Evolutionary conservation across 2,797 vertebrate genomes (phyloP), one percentile per base, ranked within the genome.

Genomic region (Enoplosus armatus): DNA sequence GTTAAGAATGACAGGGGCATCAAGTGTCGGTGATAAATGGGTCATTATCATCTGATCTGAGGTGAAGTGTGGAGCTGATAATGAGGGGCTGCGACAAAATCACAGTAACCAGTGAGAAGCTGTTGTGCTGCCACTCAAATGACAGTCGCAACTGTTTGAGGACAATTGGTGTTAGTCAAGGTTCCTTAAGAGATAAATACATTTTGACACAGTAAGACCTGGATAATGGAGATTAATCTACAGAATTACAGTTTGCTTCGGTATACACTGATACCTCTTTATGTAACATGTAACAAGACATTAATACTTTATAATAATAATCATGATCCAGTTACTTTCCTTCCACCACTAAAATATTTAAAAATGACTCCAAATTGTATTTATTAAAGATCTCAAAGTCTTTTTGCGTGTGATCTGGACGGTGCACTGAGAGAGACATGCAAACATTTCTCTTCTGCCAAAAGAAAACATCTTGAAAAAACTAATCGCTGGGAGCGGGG

Each of bases 31-130:
- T 83, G 86, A 87, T 95, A 95, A 96, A 95, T 93, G 91, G 91
- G 86, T 95, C 86, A 93, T 95, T 95, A 95, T 85, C 92, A 93
- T 94, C 80, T 82, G 90, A 93, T 92, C 89, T 89, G 54, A 92
- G 90, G 89, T 83, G 90, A 90, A 89, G 87, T 90, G 89, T 92
- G 90, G 89, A 82, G 37, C 89, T 82, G 80, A 90, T 93, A 94
- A 94, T 93, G 90, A 94, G 86, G 16, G 63, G 61, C 62, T 77
- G 63, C 51, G 73, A 85, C 77, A 55, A 67, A 91, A 88, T 87
- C 88, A 75, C 87, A 89, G 83, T 22, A 22, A 60, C 71, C 63
- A 75, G 48, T 26, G 58, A 81, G 60, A 54, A 66, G 55, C 45
- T 80, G 87, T 73, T 75, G 83, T 73, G 62, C 47, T 75, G 80